A percentile compares a stretch with the other conserved stretches of the same genome.
Conservation (phyloP, 2,888 invertebrate species). For the Tipula lateralis region DNA sequence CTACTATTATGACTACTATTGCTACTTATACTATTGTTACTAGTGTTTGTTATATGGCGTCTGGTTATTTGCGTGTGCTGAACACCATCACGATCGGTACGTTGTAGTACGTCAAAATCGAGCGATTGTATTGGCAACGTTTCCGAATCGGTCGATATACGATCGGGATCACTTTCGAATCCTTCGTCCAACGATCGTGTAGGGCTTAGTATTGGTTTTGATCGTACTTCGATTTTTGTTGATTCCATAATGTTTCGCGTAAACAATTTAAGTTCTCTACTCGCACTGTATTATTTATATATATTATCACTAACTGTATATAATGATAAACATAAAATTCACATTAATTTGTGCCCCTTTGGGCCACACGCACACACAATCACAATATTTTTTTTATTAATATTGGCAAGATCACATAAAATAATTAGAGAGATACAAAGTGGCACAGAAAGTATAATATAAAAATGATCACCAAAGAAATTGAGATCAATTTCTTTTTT, state of each 20-base stretch:
- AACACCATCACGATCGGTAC: constrained; percentile 39
- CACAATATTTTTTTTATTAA: neutral
- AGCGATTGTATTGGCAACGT: constrained; percentile 39
- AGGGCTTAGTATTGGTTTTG: constrained; percentile 49
- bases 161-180: constrained; percentile 51
- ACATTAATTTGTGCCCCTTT: neutral
- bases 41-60: constrained; percentile 36
- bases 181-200: constrained; percentile 50
- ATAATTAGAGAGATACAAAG: neutral
- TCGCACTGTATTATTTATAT: neutral
- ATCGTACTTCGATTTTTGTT: constrained; percentile 46
- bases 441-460: neutral
- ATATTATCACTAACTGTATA: neutral
- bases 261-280: neutral
- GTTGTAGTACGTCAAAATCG: constrained; percentile 38
- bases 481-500: constrained; percentile 7
- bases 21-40: neutral
- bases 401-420: neutral
- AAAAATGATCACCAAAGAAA: neutral
- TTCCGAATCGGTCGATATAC: constrained; percentile 50
- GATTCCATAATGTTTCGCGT: neutral
- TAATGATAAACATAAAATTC: neutral
- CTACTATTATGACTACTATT: constrained; percentile 2
- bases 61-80: constrained; percentile 45
- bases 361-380: constrained; percentile 13